These are phyloP conservation scores for Meteorus sp. DNA, from an alignment of 1,140 invertebrate species.

Conservation along the genomic window DNA sequence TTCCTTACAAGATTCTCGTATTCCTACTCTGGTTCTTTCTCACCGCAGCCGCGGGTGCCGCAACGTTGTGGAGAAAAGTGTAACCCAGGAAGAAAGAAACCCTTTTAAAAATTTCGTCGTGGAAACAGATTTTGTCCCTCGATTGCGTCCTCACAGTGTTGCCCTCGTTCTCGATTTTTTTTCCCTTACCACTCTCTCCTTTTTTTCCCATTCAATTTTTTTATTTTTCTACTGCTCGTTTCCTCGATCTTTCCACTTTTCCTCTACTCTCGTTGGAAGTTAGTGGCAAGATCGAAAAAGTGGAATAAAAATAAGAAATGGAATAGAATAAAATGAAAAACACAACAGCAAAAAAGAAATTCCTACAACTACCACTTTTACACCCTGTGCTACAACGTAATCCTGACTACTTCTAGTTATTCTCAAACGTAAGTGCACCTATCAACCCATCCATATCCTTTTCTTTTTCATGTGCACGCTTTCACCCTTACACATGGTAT, in stretches of 20 bases:
- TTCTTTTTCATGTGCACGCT: slow-evolving; percentile 14
- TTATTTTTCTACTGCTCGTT: slow-evolving; percentile 3
- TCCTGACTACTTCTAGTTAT: not conserved
- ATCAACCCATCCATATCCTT: not conserved
- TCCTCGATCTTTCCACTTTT: slow-evolving; percentile 13
- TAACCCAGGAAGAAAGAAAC: slow-evolving; percentile 24
- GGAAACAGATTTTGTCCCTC: slow-evolving; percentile 36
- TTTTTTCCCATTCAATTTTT: not conserved
- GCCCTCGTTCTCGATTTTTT: slow-evolving; percentile 2
- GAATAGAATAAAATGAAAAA: not conserved
- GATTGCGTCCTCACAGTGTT: slow-evolving; percentile 15
- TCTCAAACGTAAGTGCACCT: too few species aligned
- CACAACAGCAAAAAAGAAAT: not conserved
- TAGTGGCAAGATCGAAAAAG: not conserved
- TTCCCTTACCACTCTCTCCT: slow-evolving; percentile 3
- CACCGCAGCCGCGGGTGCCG: not conserved
- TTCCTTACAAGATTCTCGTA: not conserved
- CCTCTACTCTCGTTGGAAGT: slow-evolving; percentile 2
- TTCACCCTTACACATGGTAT: slow-evolving; percentile 27
- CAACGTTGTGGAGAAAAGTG: slow-evolving; percentile 8
- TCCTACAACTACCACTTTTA: not conserved
- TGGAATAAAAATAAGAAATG: not conserved
- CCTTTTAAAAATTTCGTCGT: slow-evolving; percentile 37
- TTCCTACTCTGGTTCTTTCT: not conserved
- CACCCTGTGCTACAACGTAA: not conserved